A percentile compares a stretch with the other conserved stretches of the same genome.
phyloP scores from a whole-genome alignment of 2,113 vertebrate species.

The Mesocricetus auratus region DNA sequence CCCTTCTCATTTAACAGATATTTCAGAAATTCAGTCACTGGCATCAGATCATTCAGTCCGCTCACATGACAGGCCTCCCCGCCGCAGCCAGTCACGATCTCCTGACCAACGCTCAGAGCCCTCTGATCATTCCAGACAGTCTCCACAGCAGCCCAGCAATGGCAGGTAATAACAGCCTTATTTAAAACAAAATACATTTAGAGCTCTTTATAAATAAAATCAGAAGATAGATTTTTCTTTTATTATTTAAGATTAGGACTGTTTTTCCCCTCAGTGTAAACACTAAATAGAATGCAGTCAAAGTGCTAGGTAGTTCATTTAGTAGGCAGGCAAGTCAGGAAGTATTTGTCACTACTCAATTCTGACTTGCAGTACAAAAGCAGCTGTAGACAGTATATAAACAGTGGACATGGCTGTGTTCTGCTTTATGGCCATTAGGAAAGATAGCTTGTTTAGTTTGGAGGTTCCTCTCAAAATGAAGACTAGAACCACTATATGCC shows the following conservation, averaged over 20 bases:
- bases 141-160: slow-evolving; percentile 97
- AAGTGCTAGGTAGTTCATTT: neutral
- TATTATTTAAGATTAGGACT: neutral
- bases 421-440: neutral
- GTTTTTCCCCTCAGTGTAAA: neutral
- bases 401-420: neutral
- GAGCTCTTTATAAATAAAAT: neutral
- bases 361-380: neutral
- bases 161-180: slow-evolving; percentile 91
- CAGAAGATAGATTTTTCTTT: neutral
- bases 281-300: neutral
- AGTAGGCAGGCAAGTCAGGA: neutral
- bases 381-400: neutral
- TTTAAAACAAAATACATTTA: slow-evolving; percentile 42
- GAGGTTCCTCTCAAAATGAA: neutral
- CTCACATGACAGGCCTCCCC: slow-evolving; percentile 95
- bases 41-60: slow-evolving; percentile 98
- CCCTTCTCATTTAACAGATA: slow-evolving; percentile 91
- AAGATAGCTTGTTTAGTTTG: neutral
- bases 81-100: slow-evolving; percentile 95
- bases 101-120: slow-evolving; percentile 97
- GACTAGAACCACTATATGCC: neutral
- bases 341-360: neutral
- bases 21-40: slow-evolving; percentile 99
- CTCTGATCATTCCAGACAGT: slow-evolving; percentile 97